Base-by-base conservation (phyloP, 2,113 vertebrate species). In the Dipodomys merriami region DNA sequence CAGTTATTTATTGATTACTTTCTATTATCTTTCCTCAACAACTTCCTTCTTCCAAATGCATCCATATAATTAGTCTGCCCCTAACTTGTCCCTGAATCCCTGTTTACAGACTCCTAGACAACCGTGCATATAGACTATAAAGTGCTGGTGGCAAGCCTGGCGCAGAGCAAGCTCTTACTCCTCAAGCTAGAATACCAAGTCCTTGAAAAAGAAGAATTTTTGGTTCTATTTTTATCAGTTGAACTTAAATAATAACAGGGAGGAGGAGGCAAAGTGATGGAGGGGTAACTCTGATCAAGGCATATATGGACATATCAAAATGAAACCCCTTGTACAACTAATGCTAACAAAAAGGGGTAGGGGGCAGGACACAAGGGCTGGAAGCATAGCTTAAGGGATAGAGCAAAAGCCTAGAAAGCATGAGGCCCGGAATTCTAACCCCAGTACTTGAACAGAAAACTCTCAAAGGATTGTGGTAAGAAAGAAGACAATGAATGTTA, bases 401-500 rank as follows among this genome's bases (percentile, higher is more conserved):
- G 53, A 57, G 53, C 53, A 57, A 57, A 4, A 16, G 53, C 53
- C 53, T 57, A 57, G 53, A 57, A 57, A 57, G 53, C 53, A 16
- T 57, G 15, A 13, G 15, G 12, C 53, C 53, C 53, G 1, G 12
- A 57, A 18, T 16, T 18, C 12, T 18, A 57, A 57, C 53, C 12
- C 53, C 53, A 57, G 53, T 57, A 16, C 53, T 46, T 81, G 15
- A 86, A 25, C 19, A 73, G 30, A 65, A 79, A 74, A 88, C 19
- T 23, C 39, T 83, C 35, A 68, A 0, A 7, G 20, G 82, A 83
- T 1, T 86, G 23, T 15, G 23, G 23, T 46, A 92, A 77, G 49
- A 95, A 92, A 67, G 33, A 73, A 91, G 64, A 91, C 23, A 65
- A 71, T 29, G 8, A 13, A 87, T 6, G 3, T 74, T 69, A 74